Conservation (phyloP, 2,888 invertebrate species). For the Norana najaformis region DNA sequence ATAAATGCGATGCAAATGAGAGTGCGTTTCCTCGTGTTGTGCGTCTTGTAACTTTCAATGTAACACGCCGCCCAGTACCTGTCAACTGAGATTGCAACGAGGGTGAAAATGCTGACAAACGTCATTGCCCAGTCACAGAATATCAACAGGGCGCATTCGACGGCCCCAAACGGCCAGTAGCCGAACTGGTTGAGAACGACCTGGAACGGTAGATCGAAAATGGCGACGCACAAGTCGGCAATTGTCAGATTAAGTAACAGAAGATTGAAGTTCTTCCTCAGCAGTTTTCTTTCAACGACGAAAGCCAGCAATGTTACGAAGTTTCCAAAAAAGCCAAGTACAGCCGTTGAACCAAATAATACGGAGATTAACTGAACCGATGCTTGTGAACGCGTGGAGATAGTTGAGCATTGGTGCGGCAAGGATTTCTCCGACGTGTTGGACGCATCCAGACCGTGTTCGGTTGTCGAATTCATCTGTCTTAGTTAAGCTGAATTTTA, state of each 20-base stretch:
- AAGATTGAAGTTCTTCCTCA: conserved; percentile 55
- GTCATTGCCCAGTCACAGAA: conserved; percentile 62
- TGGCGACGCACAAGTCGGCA: conserved; percentile 57
- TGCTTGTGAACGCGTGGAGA: not conserved
- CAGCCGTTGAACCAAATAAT: not conserved
- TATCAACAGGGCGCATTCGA: conserved; percentile 59
- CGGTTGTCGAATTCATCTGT: too few relatives aligned
- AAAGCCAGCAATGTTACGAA: conserved; percentile 55
- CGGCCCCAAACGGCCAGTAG: conserved; percentile 58
- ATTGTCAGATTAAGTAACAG: conserved; percentile 50
- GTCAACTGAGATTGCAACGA: conserved; percentile 57
- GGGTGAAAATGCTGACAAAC: conserved; percentile 59
- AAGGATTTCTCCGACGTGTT: not conserved
- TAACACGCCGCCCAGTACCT: conserved; percentile 52
- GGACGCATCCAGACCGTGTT: too few relatives aligned
- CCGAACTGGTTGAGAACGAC: conserved; percentile 54
- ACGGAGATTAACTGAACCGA: not conserved
- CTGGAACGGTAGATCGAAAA: conserved; percentile 58
- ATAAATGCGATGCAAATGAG: conserved; percentile 44
- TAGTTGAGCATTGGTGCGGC: not conserved
- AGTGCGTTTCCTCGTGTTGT: conserved; percentile 49
- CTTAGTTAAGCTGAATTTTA: too few relatives aligned
- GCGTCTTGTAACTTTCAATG: conserved; percentile 47
- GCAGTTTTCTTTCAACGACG: conserved; percentile 51
- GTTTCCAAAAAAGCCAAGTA: conserved; percentile 54